These are phyloP conservation scores for Nymphalis urticae DNA, from an alignment of 2,888 invertebrate species.

Conservation along the genomic window DNA sequence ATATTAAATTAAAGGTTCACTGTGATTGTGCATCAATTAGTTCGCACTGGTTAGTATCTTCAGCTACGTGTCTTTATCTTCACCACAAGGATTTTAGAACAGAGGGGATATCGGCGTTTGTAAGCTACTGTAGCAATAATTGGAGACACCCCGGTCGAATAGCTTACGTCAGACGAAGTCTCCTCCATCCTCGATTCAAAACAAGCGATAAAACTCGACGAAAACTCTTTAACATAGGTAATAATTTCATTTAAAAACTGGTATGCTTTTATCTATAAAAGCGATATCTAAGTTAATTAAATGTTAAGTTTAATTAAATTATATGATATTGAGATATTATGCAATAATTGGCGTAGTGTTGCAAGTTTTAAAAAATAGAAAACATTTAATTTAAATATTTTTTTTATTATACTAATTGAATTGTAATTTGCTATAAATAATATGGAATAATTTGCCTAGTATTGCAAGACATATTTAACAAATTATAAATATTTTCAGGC, in stretches of 20 bases:
- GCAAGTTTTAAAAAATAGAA: no score
- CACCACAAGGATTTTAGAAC: constrained; percentile 48
- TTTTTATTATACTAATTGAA: no score
- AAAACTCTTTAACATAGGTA: constrained; percentile 66
- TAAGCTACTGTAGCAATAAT: constrained; percentile 60
- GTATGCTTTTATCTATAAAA: neutral
- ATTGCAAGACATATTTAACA: no score
- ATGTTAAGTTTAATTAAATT: neutral
- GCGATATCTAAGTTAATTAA: neutral
- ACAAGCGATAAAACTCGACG: constrained; percentile 50
- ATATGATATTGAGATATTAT: no score
- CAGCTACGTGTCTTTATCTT: constrained; percentile 66
- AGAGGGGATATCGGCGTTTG: constrained; percentile 60
- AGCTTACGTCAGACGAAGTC: constrained; percentile 63
- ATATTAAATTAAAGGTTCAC: constrained; percentile 53
- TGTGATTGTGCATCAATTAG: constrained; percentile 70
- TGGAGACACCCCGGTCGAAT: constrained; percentile 65
- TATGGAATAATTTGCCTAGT: no score
- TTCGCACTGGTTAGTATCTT: constrained; percentile 65
- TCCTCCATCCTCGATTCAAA: constrained; percentile 63
- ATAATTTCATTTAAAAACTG: neutral
- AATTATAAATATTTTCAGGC: constrained; percentile 45
- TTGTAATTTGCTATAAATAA: no score
- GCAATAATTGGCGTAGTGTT: no score
- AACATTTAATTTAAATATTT: no score